These are phyloP conservation scores for Marronus borbonicus DNA, from an alignment of 2,888 invertebrate species.

Conservation along the genomic window DNA sequence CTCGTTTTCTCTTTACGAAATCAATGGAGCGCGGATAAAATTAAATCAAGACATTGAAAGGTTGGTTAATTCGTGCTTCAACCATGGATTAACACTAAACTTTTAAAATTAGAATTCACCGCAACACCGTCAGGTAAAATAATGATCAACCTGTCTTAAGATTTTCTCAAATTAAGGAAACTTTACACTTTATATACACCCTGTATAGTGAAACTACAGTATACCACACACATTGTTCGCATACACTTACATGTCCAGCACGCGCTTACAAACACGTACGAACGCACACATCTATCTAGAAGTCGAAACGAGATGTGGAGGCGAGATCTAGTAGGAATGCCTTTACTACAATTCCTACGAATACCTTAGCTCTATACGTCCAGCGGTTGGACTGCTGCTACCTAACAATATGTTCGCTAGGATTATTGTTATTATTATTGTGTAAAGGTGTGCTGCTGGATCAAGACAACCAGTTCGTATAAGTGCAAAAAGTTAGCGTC, in stretches of 20 bases:
- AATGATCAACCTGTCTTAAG: no score
- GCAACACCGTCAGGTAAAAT: no score
- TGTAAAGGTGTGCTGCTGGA: not conserved
- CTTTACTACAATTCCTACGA: not conserved
- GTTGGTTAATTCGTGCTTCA: no score
- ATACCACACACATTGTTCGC: conserved; percentile 15
- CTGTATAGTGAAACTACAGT: not conserved
- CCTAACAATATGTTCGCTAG: conserved; percentile 20
- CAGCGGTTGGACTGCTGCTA: not conserved
- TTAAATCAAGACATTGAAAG: no score
- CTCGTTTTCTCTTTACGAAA: no score
- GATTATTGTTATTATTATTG: conserved; percentile 28
- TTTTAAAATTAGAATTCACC: no score
- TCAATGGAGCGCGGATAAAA: no score
- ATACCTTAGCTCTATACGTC: not conserved
- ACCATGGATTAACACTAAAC: no score
- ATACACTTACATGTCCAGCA: not conserved
- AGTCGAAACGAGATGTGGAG: not conserved
- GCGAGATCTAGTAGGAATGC: conserved; percentile 10
- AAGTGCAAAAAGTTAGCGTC: not conserved
- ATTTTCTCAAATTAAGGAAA: no score
- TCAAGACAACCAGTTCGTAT: not conserved
- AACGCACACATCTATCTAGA: not conserved
- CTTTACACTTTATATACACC: not conserved
- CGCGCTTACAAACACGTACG: not conserved